Evolutionary conservation across 2,797 vertebrate species (phyloP), one percentile per base, ranked within the genome.

Genomic region (Pseudochromis fuscus): DNA sequence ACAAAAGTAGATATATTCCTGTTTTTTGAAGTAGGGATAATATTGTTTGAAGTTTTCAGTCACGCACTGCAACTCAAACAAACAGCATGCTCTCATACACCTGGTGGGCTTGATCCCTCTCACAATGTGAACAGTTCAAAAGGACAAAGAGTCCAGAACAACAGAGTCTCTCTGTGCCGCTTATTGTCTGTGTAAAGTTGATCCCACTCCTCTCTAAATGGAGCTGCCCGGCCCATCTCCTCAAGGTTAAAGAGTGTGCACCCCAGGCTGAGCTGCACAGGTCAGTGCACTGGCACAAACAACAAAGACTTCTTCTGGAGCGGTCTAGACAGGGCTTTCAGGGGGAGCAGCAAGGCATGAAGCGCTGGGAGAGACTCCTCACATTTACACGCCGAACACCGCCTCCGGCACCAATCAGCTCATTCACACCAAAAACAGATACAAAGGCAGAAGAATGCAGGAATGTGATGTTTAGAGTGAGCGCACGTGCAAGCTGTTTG

Each of bases 291-390:
- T 83, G 87, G 89, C 87, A 86, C 75, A 24, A 59, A 88, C 87
- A 91, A 91, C 90, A 93, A 92, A 89, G 84, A 52, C 19, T 49
- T 61, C 79, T 78, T 82, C 81, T 86, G 67, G 70, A 83, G 73
- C 50, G 52, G 82, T 82, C 82, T 79, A 91, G 91, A 93, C 87
- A 18, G 42, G 72, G 67, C 88, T 91, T 94, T 91, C 84, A 90
- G 81, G 35, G 75, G 58, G 75, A 86, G 89, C 88, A 89, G 73
- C 75, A 90, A 87, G 74, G 88, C 88, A 82, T 92, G 87, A 93
- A 91, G 78, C 57, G 33, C 62, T 24, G 13, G 73, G 71, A 86
- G 78, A 77, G 78, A 81, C 81, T 82, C 77, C 78, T 73, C 63
- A 55, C 64, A 60, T 80, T 68, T 70, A 76, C 33, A 44, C 55